Conservation (phyloP, 2,113 vertebrate species). For the Myodes glareolus region DNA sequence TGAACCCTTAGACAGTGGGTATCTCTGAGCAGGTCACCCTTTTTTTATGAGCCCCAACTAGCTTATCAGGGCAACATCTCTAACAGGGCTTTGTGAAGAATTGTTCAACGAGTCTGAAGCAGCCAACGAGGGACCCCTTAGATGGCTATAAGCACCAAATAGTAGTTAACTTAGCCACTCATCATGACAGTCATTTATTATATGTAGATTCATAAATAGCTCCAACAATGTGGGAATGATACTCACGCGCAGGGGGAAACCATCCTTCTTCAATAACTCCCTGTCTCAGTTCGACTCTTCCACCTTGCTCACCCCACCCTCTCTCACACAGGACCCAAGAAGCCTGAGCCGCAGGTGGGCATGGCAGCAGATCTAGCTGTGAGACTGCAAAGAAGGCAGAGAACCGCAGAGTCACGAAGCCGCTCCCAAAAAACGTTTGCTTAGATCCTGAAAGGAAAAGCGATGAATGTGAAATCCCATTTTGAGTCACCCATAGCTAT, state of each 20-base stretch:
- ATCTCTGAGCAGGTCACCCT: not conserved
- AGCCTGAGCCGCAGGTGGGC: not conserved
- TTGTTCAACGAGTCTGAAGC: not conserved
- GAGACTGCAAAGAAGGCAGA: not conserved
- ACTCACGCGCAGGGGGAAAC: not conserved
- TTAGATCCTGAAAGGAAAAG: not conserved
- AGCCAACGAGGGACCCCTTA: rapidly evolving
- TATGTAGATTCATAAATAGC: not conserved
- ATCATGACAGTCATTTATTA: not conserved
- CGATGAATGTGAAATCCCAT: not conserved
- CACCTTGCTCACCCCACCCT: not conserved
- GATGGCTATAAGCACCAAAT: not conserved
- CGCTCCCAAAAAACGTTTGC: not conserved
- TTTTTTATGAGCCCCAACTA: rapidly evolving
- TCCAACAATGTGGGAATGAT: not conserved
- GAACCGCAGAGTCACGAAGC: not conserved
- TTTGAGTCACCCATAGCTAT: not conserved
- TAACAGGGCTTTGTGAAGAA: not conserved
- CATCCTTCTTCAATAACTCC: not conserved
- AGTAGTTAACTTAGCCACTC: not conserved
- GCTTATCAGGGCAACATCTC: not conserved
- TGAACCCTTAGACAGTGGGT: not conserved
- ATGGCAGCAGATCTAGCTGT: not conserved
- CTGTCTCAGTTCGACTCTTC: not conserved
- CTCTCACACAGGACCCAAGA: not conserved